A percentile compares a stretch with the other conserved stretches of the same genome.
Evolutionary conservation across 2,113 vertebrate species (phyloP).

Genomic region (Python bivittatus): DNA sequence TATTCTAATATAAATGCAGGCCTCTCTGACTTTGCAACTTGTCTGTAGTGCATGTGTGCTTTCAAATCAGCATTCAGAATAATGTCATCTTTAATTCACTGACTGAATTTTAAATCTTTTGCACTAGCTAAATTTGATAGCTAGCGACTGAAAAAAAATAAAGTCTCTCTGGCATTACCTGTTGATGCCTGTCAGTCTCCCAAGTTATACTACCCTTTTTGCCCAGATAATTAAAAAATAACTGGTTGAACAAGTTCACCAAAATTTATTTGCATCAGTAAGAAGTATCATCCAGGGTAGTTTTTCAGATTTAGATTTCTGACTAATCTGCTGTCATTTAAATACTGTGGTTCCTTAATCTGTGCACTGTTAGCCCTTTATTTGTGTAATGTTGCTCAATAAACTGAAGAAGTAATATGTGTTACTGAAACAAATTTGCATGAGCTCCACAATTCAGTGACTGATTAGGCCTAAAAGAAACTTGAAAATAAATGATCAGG

Average conservation of each 20-base stretch:
- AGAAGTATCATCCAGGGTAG: background rate
- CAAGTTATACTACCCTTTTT: background rate
- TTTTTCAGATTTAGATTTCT: background rate
- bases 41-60: background rate
- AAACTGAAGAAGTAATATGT: background rate
- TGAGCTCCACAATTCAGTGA: constrained; percentile 7
- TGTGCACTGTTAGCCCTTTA: background rate
- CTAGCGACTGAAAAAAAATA: constrained; percentile 4
- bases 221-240: rapidly evolving
- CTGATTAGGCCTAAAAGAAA: constrained; percentile 23
- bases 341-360: background rate
- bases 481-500: constrained; percentile 31
- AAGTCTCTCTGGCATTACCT: background rate
- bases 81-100: constrained; percentile 2
- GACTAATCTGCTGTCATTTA: background rate
- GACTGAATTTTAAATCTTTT: background rate
- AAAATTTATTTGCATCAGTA: background rate
- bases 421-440: background rate
- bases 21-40: constrained; percentile 13
- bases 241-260: background rate
- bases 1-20: constrained; percentile 27
- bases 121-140: background rate
- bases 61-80: background rate
- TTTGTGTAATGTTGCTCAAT: background rate
- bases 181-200: background rate